Evolutionary conservation across 2,888 invertebrate genomes (phyloP).

Genomic region (Drosophila silvestris): DNA sequence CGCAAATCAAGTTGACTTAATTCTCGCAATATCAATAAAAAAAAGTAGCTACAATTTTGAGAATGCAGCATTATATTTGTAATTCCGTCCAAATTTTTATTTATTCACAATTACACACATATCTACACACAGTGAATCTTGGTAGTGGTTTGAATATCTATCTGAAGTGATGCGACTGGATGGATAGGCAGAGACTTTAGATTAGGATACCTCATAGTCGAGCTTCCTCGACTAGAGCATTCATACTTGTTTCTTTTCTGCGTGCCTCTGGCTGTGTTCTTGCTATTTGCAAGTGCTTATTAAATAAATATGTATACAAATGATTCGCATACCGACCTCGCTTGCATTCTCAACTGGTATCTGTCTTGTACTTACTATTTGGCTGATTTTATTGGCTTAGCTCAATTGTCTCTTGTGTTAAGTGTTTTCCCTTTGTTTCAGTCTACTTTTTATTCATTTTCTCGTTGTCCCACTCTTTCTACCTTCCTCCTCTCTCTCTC

Average conservation of each 20-base stretch:
- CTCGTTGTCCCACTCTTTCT: not conserved
- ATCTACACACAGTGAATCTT: not conserved
- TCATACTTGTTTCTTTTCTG: conserved; percentile 4
- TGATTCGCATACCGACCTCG: conserved; percentile 22
- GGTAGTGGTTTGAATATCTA: no score
- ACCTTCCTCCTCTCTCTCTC: not conserved
- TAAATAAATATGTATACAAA: conserved; percentile 67
- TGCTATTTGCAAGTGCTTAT: conserved; percentile 59
- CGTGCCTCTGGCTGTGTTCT: conserved; percentile 24
- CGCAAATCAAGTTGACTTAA: no score
- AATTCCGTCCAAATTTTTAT: not conserved
- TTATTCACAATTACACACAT: not conserved
- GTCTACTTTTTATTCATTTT: conserved; percentile 34
- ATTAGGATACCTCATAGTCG: not conserved
- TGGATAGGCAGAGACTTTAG: not conserved
- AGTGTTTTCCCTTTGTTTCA: conserved; percentile 47
- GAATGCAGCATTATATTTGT: not conserved
- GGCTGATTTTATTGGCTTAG: conserved; percentile 65
- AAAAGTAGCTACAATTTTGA: not conserved
- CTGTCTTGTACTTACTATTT: conserved; percentile 31
- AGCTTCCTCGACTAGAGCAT: not conserved
- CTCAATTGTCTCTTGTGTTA: conserved; percentile 72
- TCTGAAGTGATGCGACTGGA: not conserved
- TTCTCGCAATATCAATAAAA: not conserved
- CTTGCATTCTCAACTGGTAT: not conserved